Base-by-base conservation (phyloP, 2,888 invertebrate genomes). In the Blera fallax region DNA sequence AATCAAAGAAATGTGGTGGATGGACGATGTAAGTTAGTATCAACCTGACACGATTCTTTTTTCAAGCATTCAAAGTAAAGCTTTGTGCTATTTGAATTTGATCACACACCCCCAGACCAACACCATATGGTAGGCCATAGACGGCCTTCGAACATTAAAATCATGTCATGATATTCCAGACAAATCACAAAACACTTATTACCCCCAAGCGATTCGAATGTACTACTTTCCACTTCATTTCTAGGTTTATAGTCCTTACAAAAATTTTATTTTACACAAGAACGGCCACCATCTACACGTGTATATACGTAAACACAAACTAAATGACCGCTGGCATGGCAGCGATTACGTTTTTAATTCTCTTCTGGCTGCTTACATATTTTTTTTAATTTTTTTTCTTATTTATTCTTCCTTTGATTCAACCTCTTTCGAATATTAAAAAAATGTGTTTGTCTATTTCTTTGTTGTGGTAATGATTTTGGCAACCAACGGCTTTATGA, bases 381-480 rank as follows among this genome's bases (percentile, higher is more conserved):
- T 16, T 48, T 21, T 16, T 27, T 10, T 37, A n/a, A 52, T 11
- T 14, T 52, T 60, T 11, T 14, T 52, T 27, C 11, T 16, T 58
- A 29, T 29, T 8, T 2, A 3, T 32, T 18, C 56, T 27, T 3
- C 24, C 27, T 40, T 62, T 48, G 3, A 37, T 40, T 29, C 27
- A 73, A 34, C 56, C 58, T 32, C 48, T 62, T 40, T 77, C 37
- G 45, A 58, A 70, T 67, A 72, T 72, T 45, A 67, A 72, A 45
- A 43, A 52, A 72, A 58, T 64, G 14, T 62, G 60, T 60, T 54
- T 65, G 73, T 32, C 52, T 62, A 62, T 56, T 67, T 67, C 48
- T 62, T 78, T 73, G 65, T 73, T 78, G 72, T 72, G 65, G 72
- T 67, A 60, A 73, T 73, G 60, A 29, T 67, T 72, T 60, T 58